Evolutionary conservation across 2,797 vertebrate species (phyloP), one percentile per base, ranked within the genome.

Genomic region (Molossus molossus): DNA sequence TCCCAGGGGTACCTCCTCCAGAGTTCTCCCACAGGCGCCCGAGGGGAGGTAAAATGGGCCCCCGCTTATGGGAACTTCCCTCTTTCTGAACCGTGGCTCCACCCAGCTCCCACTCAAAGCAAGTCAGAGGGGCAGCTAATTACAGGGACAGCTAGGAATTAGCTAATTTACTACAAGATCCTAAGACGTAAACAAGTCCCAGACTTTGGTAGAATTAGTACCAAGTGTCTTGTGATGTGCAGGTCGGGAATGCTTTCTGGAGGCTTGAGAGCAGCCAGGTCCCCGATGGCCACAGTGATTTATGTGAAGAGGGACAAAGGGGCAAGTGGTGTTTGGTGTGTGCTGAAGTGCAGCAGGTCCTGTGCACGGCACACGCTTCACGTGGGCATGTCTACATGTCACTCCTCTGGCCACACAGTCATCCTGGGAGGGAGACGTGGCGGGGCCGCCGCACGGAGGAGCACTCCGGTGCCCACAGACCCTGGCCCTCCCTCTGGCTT

Each of bases 91-190:
- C 90, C 45, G 7, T n/a, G 58, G 89, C 92, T 64, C 83, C 87
- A 81, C 87, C 92, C 45, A 0, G 6, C 69, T 73, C 67, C 53
- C 82, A 88, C 64, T 95, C 91, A 57, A 53, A 91, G 93, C 62
- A 83, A 57, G 79, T 89, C 83, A 53, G 58, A 48, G 62, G 79
- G 57, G 48, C 69, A 69, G 65, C 86, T 95, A 92, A 90, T 93
- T 90, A 92, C 8, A 95, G 94, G 67, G 84, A 45, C 53, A 7
- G 72, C 21, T 7, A 0, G 73, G 85, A 97, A 76, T 95, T 95
- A 92, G 73, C 92, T 60, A 64, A 81, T 81, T 92, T 50, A 75
- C 92, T 45, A n/a, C 14, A 50, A 45, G 94, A 89, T 73, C 53
- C 0, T 53, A 33, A 82, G 81, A 73, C 53, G 77, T 21, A 87